Percentiles rank a stretch among this genome's conserved stretches.
Conservation (phyloP, 2,113 vertebrate species). For the Barnardius zonarius region DNA sequence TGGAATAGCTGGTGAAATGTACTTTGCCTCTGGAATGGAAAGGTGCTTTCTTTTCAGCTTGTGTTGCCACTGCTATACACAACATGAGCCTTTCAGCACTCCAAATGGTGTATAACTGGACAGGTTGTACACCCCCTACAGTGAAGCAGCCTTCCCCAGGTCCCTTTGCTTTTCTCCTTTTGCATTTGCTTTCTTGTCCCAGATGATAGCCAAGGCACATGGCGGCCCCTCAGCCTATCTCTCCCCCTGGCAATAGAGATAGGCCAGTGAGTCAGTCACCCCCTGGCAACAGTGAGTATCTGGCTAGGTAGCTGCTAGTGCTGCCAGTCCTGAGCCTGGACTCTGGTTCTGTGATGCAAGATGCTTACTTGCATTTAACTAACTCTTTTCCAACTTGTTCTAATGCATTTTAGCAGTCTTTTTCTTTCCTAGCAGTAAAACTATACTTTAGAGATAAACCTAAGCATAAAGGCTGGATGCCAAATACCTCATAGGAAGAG, state of each 20-base stretch:
- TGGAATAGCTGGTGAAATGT: background rate
- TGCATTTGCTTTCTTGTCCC: background rate
- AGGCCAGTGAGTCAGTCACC: background rate
- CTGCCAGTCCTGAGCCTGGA: background rate
- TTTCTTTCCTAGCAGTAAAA: background rate
- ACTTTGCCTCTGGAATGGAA: background rate
- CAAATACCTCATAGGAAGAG: background rate
- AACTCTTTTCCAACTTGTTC: background rate
- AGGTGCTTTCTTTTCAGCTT: background rate
- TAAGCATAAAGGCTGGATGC: background rate
- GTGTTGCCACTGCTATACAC: fast-evolving
- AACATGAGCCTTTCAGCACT: background rate
- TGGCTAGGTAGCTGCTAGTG: background rate
- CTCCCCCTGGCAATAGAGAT: background rate
- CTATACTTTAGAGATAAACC: background rate
- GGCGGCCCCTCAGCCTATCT: background rate
- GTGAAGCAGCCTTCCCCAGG: background rate
- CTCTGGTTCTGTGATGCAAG: background rate
- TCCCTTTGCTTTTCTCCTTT: background rate
- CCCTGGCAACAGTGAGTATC: background rate
- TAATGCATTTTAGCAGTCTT: background rate
- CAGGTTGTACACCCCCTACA: background rate
- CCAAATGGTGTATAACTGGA: fast-evolving
- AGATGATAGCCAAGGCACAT: background rate
- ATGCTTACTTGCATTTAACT: background rate